Percentiles rank a stretch among this genome's conserved stretches.
phyloP scores from a whole-genome alignment of 2,888 invertebrate species.

The Epinotia bilunana region DNA sequence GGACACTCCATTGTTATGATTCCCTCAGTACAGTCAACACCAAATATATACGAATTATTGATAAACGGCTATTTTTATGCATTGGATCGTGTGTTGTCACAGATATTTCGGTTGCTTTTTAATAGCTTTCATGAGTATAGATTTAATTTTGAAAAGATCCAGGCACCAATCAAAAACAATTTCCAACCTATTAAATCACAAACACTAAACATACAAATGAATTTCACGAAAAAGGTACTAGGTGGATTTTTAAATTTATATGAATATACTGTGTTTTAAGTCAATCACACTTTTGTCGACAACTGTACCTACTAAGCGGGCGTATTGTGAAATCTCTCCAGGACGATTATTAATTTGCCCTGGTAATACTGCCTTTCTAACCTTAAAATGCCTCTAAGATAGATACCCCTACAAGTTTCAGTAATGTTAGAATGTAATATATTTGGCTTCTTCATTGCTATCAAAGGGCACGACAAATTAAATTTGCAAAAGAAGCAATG shows the following conservation, averaged over 20 bases:
- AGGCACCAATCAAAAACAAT: not conserved
- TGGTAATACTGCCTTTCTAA: slow-evolving; percentile 33
- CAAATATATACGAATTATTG: slow-evolving; percentile 39
- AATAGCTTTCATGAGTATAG: not conserved
- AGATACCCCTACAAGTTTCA: not conserved
- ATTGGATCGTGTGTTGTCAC: not conserved
- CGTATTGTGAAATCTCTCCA: slow-evolving; percentile 58
- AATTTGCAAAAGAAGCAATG: not conserved
- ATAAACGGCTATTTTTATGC: not conserved
- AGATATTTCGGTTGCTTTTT: not conserved
- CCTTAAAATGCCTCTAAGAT: slow-evolving; percentile 1
- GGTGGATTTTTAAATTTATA: too few relatives aligned
- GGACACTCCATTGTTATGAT: slow-evolving; percentile 65
- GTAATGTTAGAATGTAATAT: not conserved
- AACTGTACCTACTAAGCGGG: slow-evolving; percentile 53
- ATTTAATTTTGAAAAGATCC: not conserved
- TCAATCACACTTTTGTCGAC: slow-evolving; percentile 33
- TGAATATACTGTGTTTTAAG: too few relatives aligned
- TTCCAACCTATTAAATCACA: not conserved
- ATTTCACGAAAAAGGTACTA: not conserved
- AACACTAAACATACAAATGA: not conserved
- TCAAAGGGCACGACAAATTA: not conserved
- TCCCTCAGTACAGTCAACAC: slow-evolving; percentile 52
- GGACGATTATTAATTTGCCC: slow-evolving; percentile 66
- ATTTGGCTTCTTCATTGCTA: slow-evolving; percentile 1